Percentiles rank a stretch among this genome's conserved stretches.
Conservation (phyloP, 2,888 invertebrate species). For the Polietes domitor region DNA sequence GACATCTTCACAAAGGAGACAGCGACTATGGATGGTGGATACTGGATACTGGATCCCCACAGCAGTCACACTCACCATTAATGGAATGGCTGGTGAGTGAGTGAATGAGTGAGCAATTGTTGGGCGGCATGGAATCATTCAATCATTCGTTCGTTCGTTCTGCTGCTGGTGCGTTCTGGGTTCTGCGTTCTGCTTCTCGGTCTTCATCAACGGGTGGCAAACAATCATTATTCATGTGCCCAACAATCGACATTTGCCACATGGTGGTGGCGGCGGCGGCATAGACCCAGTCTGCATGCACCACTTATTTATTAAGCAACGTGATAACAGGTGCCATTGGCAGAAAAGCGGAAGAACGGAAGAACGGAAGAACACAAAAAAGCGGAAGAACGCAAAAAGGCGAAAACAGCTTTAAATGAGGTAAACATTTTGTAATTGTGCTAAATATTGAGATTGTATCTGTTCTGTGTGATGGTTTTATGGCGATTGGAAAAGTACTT, state of each 20-base stretch:
- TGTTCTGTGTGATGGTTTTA: background rate
- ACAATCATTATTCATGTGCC: constrained; percentile 26
- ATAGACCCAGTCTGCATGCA: background rate
- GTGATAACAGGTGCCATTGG: constrained; percentile 38
- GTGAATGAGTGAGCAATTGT: constrained; percentile 24
- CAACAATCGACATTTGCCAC: constrained; percentile 8
- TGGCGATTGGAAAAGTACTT: background rate
- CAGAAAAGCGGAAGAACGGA: background rate
- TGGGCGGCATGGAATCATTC: background rate
- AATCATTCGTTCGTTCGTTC: background rate
- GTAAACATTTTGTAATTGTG: background rate
- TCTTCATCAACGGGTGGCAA: background rate
- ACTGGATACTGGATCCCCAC: too few relatives aligned
- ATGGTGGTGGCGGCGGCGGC: too few relatives aligned
- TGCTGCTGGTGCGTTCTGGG: background rate
- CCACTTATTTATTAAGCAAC: constrained; percentile 22
- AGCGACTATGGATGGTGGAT: too few relatives aligned
- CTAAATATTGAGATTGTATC: background rate
- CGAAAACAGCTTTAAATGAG: background rate
- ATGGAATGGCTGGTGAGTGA: background rate
- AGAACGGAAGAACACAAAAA: background rate
- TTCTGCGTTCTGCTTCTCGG: background rate
- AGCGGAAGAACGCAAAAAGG: background rate
- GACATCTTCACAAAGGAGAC: background rate
- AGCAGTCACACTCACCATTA: background rate